Evolutionary conservation across 2,888 invertebrate species (phyloP).

Genomic region (Hyppa rectilinea): DNA sequence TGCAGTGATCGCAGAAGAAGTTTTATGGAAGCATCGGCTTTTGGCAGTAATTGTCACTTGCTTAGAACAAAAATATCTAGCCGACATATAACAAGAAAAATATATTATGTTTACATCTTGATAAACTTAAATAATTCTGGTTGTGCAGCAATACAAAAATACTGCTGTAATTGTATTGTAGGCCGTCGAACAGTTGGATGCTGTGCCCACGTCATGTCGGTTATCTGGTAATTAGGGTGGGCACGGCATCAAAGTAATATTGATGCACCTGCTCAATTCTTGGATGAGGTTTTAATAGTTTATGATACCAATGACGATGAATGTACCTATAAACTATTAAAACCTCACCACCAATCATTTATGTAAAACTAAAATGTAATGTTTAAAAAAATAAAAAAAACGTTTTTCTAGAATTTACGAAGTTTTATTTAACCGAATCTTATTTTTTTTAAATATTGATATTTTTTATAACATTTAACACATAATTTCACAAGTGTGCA

Average conservation of each 20-base stretch:
- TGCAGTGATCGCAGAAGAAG: neutral
- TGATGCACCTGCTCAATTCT: neutral
- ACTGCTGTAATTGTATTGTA: too few species aligned
- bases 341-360: conserved; percentile 3
- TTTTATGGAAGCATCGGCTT: neutral
- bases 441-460: too few species aligned
- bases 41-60: neutral
- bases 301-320: neutral
- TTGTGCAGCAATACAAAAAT: too few species aligned
- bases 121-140: too few species aligned
- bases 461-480: too few species aligned
- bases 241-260: too few species aligned
- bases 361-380: too few species aligned
- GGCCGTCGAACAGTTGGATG: too few species aligned
- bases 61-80: conserved; percentile 2
- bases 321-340: neutral
- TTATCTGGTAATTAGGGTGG: neutral
- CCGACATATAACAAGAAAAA: neutral
- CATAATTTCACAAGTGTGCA: too few species aligned
- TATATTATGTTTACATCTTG: neutral
- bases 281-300: conserved; percentile 3
- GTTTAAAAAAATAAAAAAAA: too few species aligned
- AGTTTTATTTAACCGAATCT: too few species aligned
- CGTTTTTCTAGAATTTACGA: too few species aligned
- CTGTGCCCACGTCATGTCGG: neutral